Percentiles rank a stretch among this genome's conserved stretches.
Evolutionary conservation across 2,113 vertebrate species (phyloP).

Genomic region (Hippopotamus amphibius): DNA sequence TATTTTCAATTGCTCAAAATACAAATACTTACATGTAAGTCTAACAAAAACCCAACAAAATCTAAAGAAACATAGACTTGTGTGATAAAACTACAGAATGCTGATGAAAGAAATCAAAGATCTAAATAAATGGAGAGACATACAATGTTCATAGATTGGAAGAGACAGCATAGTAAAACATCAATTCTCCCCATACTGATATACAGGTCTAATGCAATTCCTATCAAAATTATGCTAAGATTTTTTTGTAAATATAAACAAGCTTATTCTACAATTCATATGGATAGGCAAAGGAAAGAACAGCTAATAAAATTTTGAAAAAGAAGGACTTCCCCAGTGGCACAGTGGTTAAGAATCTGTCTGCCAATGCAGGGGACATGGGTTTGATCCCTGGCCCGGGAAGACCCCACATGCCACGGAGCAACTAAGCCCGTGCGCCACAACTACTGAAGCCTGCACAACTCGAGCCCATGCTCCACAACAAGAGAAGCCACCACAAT

Average conservation of each 20-base stretch:
- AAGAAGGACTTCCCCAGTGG: neutral
- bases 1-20: neutral
- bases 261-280: neutral
- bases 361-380: too few species aligned
- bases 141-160: neutral
- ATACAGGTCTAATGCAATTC: neutral
- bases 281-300: neutral
- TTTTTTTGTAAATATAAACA: slow-evolving; percentile 14
- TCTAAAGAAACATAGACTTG: neutral
- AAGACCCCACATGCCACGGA: too few species aligned
- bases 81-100: slow-evolving; percentile 24
- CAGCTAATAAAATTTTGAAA: slow-evolving; percentile 1
- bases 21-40: neutral
- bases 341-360: too few species aligned
- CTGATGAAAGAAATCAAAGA: neutral
- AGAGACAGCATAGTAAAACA: neutral
- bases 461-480: too few species aligned
- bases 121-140: neutral
- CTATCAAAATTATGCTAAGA: neutral
- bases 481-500: too few species aligned
- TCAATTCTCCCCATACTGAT: neutral
- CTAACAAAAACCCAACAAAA: slow-evolving; percentile 5
- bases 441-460: too few species aligned
- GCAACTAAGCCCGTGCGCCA: too few species aligned
- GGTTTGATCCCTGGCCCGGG: too few species aligned